A percentile compares a stretch with the other conserved stretches of the same genome.
phyloP scores from a whole-genome alignment of 1,140 invertebrate genomes.

The Procambarus clarkii region DNA sequence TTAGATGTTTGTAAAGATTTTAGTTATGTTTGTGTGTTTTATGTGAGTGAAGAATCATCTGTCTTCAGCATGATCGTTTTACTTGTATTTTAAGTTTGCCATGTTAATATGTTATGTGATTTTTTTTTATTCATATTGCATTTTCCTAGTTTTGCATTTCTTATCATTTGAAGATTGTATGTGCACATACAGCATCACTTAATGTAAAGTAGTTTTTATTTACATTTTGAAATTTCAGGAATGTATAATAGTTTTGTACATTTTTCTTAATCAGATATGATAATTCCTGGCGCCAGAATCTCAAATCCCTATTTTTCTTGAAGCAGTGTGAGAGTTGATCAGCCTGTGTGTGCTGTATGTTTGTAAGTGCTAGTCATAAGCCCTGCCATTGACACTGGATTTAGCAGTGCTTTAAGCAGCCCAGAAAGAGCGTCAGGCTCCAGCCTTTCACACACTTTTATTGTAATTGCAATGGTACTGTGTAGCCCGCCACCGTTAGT shows the following conservation, averaged over 20 bases:
- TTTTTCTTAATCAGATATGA: neutral
- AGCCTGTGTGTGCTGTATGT: slow-evolving; percentile 60
- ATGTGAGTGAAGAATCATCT: slow-evolving; percentile 21
- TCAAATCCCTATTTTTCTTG: slow-evolving; percentile 44
- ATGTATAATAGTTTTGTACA: slow-evolving; percentile 22
- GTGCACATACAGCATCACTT: neutral
- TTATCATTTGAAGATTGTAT: neutral
- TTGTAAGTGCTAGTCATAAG: slow-evolving; percentile 68
- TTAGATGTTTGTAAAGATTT: slow-evolving; percentile 11
- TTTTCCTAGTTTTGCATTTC: neutral
- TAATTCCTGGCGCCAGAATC: slow-evolving; percentile 40
- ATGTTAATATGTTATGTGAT: slow-evolving; percentile 14
- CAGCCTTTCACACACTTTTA: slow-evolving; percentile 61
- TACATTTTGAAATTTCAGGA: slow-evolving; percentile 12
- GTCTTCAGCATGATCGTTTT: slow-evolving; percentile 22
- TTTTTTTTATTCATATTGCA: neutral
- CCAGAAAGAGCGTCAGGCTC: slow-evolving; percentile 46
- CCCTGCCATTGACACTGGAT: slow-evolving; percentile 47
- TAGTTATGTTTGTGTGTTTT: slow-evolving; percentile 44
- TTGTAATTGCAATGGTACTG: slow-evolving; percentile 52
- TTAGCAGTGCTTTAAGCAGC: slow-evolving; percentile 55
- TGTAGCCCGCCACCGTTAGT: slow-evolving; percentile 55
- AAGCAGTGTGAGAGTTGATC: slow-evolving; percentile 52
- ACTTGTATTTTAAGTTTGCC: slow-evolving; percentile 27
- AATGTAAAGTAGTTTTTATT: neutral